Conservation (phyloP, 2,113 vertebrate genomes). For the Cochlearius cochlearius region DNA sequence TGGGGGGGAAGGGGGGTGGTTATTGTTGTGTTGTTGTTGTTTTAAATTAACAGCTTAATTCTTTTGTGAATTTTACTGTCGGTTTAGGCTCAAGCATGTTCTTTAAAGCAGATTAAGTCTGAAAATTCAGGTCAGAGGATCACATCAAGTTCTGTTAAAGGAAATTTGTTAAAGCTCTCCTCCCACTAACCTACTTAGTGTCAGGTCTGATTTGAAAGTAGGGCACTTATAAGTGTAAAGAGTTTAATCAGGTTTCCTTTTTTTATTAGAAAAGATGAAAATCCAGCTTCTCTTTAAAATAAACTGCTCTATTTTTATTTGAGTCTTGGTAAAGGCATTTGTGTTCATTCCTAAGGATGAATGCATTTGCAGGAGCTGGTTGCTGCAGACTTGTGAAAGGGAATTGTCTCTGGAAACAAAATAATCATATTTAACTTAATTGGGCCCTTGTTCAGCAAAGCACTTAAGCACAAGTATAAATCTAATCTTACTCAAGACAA, state of each 20-base stretch:
- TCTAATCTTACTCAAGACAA: slow-evolving; percentile 52
- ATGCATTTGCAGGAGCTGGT: neutral
- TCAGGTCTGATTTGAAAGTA: slow-evolving; percentile 64
- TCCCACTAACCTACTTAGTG: slow-evolving; percentile 68
- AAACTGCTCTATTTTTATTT: slow-evolving; percentile 14
- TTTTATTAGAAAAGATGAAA: slow-evolving; percentile 58
- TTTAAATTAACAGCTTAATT: slow-evolving; percentile 19
- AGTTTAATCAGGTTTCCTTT: slow-evolving; percentile 65
- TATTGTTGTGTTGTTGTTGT: neutral
- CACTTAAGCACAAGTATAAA: slow-evolving; percentile 59
- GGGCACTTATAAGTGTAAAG: slow-evolving; percentile 54
- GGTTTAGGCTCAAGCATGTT: neutral
- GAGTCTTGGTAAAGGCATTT: neutral
- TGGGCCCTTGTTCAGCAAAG: slow-evolving; percentile 54
- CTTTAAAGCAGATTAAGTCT: slow-evolving; percentile 51
- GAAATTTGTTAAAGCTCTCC: slow-evolving; percentile 64
- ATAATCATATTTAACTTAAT: slow-evolving; percentile 57
- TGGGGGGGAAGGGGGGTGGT: neutral
- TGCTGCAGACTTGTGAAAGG: neutral
- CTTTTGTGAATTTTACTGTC: slow-evolving; percentile 4
- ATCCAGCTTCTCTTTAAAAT: slow-evolving; percentile 34
- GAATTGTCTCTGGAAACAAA: slow-evolving; percentile 35
- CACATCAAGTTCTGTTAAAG: slow-evolving; percentile 65
- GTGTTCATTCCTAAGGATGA: slow-evolving; percentile 1
- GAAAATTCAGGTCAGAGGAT: slow-evolving; percentile 68